A percentile compares a stretch with the other conserved stretches of the same genome.
phyloP scores from a whole-genome alignment of 2,797 vertebrate genomes.

The Periophthalmus magnuspinnatus region DNA sequence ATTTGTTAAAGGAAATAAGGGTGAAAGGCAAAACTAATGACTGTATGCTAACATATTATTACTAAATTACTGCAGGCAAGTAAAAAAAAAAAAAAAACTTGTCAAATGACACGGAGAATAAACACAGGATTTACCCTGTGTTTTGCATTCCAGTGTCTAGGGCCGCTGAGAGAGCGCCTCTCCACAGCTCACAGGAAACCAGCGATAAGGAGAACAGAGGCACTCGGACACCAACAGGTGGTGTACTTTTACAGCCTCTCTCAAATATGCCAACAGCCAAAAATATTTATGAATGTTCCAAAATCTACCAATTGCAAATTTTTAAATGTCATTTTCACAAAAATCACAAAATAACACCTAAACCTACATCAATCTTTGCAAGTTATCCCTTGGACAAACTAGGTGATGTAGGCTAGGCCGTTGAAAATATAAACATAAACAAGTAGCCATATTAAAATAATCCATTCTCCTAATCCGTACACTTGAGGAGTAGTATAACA shows the following conservation, averaged over 20 bases:
- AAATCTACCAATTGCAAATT: background rate
- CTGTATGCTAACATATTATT: slow-evolving; percentile 77
- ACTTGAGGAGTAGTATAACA: slow-evolving; percentile 61
- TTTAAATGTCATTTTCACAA: background rate
- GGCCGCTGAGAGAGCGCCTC: slow-evolving; percentile 61
- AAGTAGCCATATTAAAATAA: slow-evolving; percentile 6
- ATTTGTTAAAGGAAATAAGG: slow-evolving; percentile 74
- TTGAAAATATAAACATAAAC: slow-evolving; percentile 11
- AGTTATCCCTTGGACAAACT: background rate
- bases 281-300: slow-evolving; percentile 29
- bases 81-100: slow-evolving; percentile 59
- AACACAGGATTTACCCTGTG: slow-evolving; percentile 69
- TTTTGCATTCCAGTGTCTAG: slow-evolving; percentile 69
- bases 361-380: background rate
- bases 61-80: slow-evolving; percentile 77
- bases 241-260: slow-evolving; percentile 77
- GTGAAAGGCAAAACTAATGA: slow-evolving; percentile 76
- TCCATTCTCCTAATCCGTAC: slow-evolving; percentile 35
- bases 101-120: slow-evolving; percentile 72
- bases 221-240: slow-evolving; percentile 79
- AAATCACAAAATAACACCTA: background rate
- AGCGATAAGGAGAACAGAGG: slow-evolving; percentile 60
- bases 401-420: background rate
- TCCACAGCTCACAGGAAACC: slow-evolving; percentile 51
- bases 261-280: slow-evolving; percentile 43